These are phyloP conservation scores for Caenorhabditis sinica DNA, from an alignment of 2,888 invertebrate species.

Conservation along the genomic window DNA sequence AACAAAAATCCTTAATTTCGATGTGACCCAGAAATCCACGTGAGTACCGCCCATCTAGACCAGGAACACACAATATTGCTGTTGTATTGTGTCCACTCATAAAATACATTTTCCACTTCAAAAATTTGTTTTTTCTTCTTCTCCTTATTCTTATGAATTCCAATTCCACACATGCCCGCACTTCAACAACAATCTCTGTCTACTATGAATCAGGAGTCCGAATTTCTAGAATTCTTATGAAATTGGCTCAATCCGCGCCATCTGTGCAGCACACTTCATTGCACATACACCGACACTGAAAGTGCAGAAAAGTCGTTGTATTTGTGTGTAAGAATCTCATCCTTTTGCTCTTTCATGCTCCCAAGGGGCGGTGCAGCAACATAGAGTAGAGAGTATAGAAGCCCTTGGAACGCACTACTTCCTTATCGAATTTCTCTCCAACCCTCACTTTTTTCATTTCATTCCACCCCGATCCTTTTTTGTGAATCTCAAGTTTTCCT, in stretches of 20 bases:
- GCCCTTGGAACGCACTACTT: constrained; percentile 49
- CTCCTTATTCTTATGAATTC: no score
- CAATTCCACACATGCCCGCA: background rate
- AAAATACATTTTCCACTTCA: constrained; percentile 1
- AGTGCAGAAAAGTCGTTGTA: background rate
- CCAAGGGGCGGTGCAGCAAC: constrained; percentile 16
- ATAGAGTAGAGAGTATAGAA: background rate
- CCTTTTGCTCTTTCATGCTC: background rate
- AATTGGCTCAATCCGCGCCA: no score
- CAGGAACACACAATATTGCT: no score
- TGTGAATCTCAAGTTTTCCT: constrained; percentile 1
- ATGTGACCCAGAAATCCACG: background rate
- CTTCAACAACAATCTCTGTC: background rate
- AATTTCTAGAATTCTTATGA: no score
- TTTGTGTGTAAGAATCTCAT: no score
- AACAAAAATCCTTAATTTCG: no score
- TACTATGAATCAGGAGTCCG: no score
- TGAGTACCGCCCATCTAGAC: background rate
- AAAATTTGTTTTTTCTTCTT: background rate
- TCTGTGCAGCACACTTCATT: background rate
- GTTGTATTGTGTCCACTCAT: background rate
- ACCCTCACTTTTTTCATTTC: constrained; percentile 2
- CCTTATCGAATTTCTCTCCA: constrained; percentile 50
- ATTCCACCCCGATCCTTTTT: background rate
- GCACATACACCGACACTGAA: background rate